Conservation (phyloP, 2,113 vertebrate genomes). For the human region DNA sequence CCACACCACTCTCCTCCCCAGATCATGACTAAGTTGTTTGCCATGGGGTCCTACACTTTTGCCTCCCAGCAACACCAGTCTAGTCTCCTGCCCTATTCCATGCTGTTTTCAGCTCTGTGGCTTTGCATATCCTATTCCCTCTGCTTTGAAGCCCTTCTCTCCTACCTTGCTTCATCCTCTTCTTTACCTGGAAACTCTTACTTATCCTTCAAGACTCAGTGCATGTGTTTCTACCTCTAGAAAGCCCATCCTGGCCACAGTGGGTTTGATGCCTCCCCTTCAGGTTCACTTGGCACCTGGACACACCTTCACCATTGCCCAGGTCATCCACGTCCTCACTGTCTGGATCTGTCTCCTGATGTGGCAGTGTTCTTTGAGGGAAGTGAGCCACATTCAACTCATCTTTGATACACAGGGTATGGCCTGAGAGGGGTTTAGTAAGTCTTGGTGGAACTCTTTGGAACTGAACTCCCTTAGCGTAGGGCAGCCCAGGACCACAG, state of each 20-base stretch:
- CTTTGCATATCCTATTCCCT: not conserved
- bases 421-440: not conserved
- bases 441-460: not conserved
- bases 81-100: not conserved
- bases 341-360: not conserved
- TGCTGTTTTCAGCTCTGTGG: not conserved
- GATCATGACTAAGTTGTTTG: not conserved
- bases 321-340: no score
- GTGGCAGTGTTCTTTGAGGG: not conserved
- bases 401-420: not conserved
- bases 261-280: not conserved
- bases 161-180: not conserved
- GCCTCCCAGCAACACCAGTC: no score
- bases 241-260: not conserved
- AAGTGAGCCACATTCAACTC: not conserved
- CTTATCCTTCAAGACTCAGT: not conserved
- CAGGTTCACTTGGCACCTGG: not conserved
- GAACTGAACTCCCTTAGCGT: not conserved
- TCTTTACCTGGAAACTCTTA: not conserved
- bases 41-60: not conserved
- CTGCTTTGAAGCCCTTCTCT: not conserved
- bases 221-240: not conserved
- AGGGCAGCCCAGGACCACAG: not conserved
- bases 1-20: not conserved
- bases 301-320: not conserved